phyloP scores from a whole-genome alignment of 2,888 invertebrate species.

The Drosophila cognata region DNA sequence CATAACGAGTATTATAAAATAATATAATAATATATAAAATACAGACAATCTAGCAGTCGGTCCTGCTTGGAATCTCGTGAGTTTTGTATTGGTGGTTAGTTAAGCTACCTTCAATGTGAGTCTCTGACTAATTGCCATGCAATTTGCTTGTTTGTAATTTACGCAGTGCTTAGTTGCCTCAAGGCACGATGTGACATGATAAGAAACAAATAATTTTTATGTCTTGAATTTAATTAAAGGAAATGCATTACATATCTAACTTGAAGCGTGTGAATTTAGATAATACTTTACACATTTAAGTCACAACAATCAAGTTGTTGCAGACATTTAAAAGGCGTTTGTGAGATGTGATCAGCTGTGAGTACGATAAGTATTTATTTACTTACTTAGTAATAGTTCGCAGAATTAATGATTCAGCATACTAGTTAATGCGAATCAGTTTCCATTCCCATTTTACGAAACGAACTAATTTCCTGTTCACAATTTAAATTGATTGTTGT shows the following conservation, averaged over 20 bases:
- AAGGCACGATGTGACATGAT: conserved; percentile 42
- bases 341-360: background rate
- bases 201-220: conserved; percentile 23
- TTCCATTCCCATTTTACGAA: conserved; percentile 17
- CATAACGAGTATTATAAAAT: background rate
- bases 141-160: conserved; percentile 52
- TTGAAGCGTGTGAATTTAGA: background rate
- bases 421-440: conserved; percentile 13
- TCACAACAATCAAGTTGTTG: background rate
- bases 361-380: background rate
- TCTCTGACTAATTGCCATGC: conserved; percentile 65
- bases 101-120: conserved; percentile 19
- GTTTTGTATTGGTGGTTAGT: conserved; percentile 22
- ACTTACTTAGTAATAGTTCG: background rate
- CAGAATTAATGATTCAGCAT: conserved; percentile 12
- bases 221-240: conserved; percentile 19
- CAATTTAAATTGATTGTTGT: conserved; percentile 28
- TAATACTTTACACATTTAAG: background rate
- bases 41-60: conserved; percentile 14
- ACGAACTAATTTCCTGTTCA: conserved; percentile 65
- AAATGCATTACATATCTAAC: conserved; percentile 3
- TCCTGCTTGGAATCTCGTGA: conserved; percentile 1
- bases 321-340: background rate
- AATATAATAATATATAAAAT: too few relatives aligned
- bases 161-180: conserved; percentile 41